phyloP scores from a whole-genome alignment of 1,140 invertebrate genomes.

The Cepaea nemoralis region DNA sequence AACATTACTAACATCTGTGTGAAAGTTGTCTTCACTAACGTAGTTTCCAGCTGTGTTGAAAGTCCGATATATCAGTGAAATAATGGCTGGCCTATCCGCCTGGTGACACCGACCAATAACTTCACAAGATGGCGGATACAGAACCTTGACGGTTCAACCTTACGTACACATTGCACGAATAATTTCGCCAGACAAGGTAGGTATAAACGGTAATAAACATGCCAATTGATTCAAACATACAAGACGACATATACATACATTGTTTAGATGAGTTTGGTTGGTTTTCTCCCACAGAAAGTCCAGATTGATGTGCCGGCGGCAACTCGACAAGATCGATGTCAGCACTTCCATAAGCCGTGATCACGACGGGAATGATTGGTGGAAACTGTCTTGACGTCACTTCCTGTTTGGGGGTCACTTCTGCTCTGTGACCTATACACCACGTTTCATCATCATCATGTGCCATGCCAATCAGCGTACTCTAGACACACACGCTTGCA shows the following conservation, averaged over 20 bases:
- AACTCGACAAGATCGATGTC: conserved; percentile 54
- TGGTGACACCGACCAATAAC: background rate
- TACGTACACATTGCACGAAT: background rate
- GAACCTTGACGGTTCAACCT: background rate
- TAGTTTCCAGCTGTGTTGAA: no score
- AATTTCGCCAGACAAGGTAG: background rate
- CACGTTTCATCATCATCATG: no score
- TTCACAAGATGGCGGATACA: conserved; percentile 25
- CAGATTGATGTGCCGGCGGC: conserved; percentile 53
- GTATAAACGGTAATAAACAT: background rate
- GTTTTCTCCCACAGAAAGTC: conserved; percentile 57
- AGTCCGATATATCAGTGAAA: no score
- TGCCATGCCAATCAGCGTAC: no score
- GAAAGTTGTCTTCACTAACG: no score
- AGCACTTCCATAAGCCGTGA: conserved; percentile 53
- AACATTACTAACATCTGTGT: no score
- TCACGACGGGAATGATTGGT: conserved; percentile 38
- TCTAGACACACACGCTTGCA: no score
- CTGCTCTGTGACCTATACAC: no score
- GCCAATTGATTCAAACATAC: background rate
- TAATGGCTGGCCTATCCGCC: no score
- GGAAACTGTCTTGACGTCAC: conserved; percentile 19
- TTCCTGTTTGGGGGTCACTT: background rate
- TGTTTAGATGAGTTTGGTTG: conserved; percentile 36
- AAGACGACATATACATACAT: conserved; percentile 46